phyloP scores from a whole-genome alignment of 2,888 invertebrate genomes.

The Notocelia uddmanniana region DNA sequence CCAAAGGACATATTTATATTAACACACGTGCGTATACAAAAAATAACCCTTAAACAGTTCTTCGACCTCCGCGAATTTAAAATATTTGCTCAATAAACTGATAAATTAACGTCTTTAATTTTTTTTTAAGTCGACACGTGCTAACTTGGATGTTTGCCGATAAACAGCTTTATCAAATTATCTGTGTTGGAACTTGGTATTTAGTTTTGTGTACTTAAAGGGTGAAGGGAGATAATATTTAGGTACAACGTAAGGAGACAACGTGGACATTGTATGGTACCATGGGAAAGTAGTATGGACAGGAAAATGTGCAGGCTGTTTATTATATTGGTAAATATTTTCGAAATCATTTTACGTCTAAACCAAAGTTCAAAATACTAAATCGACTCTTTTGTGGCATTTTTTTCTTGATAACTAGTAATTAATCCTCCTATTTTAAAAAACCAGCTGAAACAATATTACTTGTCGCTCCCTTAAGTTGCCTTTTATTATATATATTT shows the following conservation, averaged over 20 bases:
- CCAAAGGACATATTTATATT: background rate
- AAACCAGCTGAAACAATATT: no score
- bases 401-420: no score
- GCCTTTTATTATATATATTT: no score
- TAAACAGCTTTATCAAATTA: constrained; percentile 22
- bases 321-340: no score
- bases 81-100: constrained; percentile 23
- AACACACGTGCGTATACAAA: background rate
- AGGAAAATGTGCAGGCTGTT: background rate
- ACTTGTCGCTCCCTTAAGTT: no score
- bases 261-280: background rate
- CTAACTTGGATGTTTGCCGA: constrained; percentile 15
- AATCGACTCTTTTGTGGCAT: no score
- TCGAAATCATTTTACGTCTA: no score
- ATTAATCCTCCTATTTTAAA: no score
- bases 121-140: constrained; percentile 23
- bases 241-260: background rate
- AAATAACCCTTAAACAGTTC: constrained; percentile 17
- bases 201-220: constrained; percentile 14
- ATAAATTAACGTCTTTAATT: constrained; percentile 10
- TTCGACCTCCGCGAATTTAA: constrained; percentile 18
- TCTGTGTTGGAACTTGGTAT: constrained; percentile 1
- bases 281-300: background rate
- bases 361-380: no score
- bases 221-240: background rate